Conservation (phyloP, 2,888 invertebrate species). For the Theretra japonica region DNA sequence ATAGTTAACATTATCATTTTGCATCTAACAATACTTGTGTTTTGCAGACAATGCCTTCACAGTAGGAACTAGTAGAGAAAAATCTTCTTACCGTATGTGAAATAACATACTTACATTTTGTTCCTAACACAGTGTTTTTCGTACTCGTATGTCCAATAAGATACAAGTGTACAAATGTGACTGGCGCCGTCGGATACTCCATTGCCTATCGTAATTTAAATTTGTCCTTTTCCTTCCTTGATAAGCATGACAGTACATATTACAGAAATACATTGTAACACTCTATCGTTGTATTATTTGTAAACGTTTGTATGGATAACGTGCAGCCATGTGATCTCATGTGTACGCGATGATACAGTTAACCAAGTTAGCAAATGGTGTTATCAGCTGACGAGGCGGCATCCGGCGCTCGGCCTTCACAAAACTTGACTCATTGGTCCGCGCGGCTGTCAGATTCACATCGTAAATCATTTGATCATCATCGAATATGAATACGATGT, state of each 20-base stretch:
- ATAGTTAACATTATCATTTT: not conserved
- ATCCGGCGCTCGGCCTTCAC: slow-evolving; percentile 68
- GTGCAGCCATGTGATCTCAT: slow-evolving; percentile 30
- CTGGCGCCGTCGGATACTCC: too few species aligned
- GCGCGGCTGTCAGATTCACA: slow-evolving; percentile 58
- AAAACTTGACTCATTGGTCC: slow-evolving; percentile 60
- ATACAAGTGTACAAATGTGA: too few species aligned
- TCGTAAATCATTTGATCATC: slow-evolving; percentile 53
- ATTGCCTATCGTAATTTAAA: too few species aligned
- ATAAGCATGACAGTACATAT: too few species aligned
- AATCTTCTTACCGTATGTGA: too few species aligned
- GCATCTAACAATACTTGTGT: not conserved
- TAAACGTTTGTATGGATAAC: not conserved
- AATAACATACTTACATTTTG: too few species aligned
- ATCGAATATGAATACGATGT: slow-evolving; percentile 10
- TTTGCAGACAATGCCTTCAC: too few species aligned
- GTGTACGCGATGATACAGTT: slow-evolving; percentile 39
- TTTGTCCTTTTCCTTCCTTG: not conserved
- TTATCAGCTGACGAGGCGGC: slow-evolving; percentile 67
- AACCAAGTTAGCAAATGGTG: slow-evolving; percentile 46
- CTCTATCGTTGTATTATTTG: not conserved
- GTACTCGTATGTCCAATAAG: too few species aligned
- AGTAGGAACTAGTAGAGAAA: too few species aligned
- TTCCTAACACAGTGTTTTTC: too few species aligned
- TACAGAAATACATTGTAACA: not conserved